phyloP scores from a whole-genome alignment of 2,797 vertebrate genomes.

The Sphaeramia orbicularis region DNA sequence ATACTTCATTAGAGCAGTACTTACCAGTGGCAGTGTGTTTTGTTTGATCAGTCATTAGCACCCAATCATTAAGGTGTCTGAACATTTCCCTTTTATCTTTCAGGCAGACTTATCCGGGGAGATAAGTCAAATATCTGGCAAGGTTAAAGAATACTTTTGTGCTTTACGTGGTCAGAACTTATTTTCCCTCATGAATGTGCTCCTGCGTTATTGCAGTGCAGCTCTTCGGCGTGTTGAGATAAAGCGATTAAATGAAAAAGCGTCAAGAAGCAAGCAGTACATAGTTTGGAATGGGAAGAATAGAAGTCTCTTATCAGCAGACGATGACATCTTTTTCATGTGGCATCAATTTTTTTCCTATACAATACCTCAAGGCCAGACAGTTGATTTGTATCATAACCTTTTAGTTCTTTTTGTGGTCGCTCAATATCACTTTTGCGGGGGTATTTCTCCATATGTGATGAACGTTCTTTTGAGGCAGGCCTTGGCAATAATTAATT shows the following conservation, averaged over 20 bases:
- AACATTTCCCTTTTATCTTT: slow-evolving; percentile 70
- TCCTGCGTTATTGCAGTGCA: slow-evolving; percentile 4
- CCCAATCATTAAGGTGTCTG: slow-evolving; percentile 67
- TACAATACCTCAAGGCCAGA: slow-evolving; percentile 28
- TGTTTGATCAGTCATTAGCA: slow-evolving; percentile 76
- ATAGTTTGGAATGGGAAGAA: slow-evolving; percentile 18
- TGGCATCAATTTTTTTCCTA: slow-evolving; percentile 14
- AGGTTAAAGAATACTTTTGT: slow-evolving; percentile 35
- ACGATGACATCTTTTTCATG: slow-evolving; percentile 26
- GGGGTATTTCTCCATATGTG: slow-evolving; percentile 30
- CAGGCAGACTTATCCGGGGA: slow-evolving; percentile 45
- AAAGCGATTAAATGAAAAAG: slow-evolving; percentile 46
- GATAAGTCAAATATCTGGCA: slow-evolving; percentile 31
- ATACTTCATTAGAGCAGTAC: slow-evolving; percentile 59
- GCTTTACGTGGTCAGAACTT: slow-evolving; percentile 53
- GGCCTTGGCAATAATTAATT: slow-evolving; percentile 53
- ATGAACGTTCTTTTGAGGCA: slow-evolving; percentile 29
- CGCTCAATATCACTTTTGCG: slow-evolving; percentile 32
- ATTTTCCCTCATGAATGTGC: slow-evolving; percentile 31
- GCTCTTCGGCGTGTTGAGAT: slow-evolving; percentile 37
- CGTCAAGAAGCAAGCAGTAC: slow-evolving; percentile 43
- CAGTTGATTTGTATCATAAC: slow-evolving; percentile 35
- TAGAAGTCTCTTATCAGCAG: slow-evolving; percentile 33
- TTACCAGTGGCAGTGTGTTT: slow-evolving; percentile 50
- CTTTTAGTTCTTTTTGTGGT: slow-evolving; percentile 19